Evolutionary conservation across 2,113 vertebrate genomes (phyloP), one percentile per base, ranked within the genome.

Genomic region (Cebidichthys violaceus): DNA sequence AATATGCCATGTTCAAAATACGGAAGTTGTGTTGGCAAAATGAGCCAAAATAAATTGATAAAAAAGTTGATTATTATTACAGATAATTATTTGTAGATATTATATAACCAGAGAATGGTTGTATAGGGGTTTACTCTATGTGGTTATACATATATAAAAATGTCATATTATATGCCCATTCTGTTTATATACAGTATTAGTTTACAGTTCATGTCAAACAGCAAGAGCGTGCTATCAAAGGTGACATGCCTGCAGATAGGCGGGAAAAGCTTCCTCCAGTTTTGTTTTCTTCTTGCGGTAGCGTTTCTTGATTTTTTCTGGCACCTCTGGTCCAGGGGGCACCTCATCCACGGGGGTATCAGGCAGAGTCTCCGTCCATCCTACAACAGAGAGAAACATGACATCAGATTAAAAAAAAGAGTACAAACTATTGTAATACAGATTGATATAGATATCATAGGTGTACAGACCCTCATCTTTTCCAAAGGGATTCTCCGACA

Each of bases 261-360:
- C 93, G 82, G 98, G 98, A 89, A 99, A 99, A 3, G 96, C 97
- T 89, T 99, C 98, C 85, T 99, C 98, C 4, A 99, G 95, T 79
- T 99, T 99, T 47, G 98, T 99, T 93, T 99, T 99, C 95, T 98
- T 97, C 90, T 99, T 99, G 62, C 97, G 86, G 88, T 99, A 99
- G 75, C 98, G 97, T 79, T 99, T 99, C 92, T 99, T 98, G 77
- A 97, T 97, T 95, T 99, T 99, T 85, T 99, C 98, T 3, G 95
- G 96, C 69, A 94, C 96, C 60, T 98, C 97, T 59, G 95, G 93
- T 78, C 96, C 94, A 54, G 96, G 94, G 6, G 94, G 88, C 3
- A 90, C 94, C 83, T 97, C 97, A 62, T 99, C 98, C 65, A 95
- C 89, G 1, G 96, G 95, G n/a, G 95, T 94, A 66, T 97, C 96